Conservation (phyloP, 2,113 vertebrate species). For the Chlorodrepanis virens region DNA sequence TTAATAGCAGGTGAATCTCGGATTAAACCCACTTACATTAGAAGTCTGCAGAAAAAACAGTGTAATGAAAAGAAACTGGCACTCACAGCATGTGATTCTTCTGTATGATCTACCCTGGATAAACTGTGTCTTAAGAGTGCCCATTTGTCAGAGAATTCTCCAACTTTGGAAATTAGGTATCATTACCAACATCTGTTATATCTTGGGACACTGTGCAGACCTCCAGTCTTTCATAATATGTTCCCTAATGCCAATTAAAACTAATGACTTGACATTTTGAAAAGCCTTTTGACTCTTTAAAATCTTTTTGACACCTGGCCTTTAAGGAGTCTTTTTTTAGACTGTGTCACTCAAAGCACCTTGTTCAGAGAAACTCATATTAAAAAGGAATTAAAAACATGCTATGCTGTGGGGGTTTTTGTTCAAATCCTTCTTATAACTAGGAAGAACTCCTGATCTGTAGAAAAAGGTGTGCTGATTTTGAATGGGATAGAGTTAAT, state of each 20-base stretch:
- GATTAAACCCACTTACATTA: background rate
- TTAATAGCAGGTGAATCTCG: background rate
- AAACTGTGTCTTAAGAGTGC: background rate
- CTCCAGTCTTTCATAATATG: background rate
- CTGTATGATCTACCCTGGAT: background rate
- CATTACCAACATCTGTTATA: background rate
- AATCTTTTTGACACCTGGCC: background rate
- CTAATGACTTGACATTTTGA: background rate
- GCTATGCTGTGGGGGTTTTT: fast-evolving
- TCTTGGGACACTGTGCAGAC: background rate
- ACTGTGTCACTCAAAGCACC: background rate
- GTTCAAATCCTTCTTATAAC: background rate
- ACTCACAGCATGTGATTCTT: background rate
- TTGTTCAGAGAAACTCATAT: background rate
- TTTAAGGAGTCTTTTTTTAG: background rate
- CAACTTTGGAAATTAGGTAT: background rate
- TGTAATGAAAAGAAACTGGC: background rate
- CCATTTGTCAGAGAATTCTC: background rate
- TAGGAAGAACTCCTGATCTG: background rate
- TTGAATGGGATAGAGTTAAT: background rate
- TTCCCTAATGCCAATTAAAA: background rate
- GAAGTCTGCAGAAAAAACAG: background rate
- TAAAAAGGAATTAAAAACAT: background rate
- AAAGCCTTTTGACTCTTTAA: background rate
- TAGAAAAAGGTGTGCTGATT: background rate